Evolutionary conservation across 2,113 vertebrate species (phyloP).

Genomic region (Empidonax alnorum): DNA sequence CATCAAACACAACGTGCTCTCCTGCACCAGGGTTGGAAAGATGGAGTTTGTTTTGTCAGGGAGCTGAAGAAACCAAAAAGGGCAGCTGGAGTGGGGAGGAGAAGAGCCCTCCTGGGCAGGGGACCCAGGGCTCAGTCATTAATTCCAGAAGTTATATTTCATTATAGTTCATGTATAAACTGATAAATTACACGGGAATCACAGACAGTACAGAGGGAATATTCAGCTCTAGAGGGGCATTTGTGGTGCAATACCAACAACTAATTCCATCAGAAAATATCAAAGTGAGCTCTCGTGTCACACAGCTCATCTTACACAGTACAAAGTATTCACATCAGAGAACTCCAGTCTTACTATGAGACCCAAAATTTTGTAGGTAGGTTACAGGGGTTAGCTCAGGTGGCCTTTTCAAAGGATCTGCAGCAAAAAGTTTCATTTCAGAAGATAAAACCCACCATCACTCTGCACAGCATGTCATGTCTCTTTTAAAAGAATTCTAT

Average conservation of each 20-base stretch:
- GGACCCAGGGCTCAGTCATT: not conserved
- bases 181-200: not conserved
- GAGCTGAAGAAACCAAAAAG: not conserved
- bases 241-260: not conserved
- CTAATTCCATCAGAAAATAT: not conserved
- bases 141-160: not conserved
- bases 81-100: not conserved
- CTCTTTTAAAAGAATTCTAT: not conserved
- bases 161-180: not conserved
- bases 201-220: not conserved
- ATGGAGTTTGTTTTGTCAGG: not conserved
- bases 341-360: not conserved
- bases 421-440: not conserved
- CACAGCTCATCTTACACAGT: not conserved
- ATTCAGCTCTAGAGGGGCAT: not conserved
- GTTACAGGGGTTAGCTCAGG: not conserved
- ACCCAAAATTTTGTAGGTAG: not conserved
- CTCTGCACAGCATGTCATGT: not conserved
- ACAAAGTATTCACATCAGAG: not conserved
- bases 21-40: not conserved
- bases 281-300: not conserved
- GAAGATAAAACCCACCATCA: not conserved
- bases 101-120: not conserved
- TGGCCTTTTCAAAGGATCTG: not conserved
- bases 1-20: not conserved